Evolutionary conservation across 2,797 vertebrate genomes (phyloP).

Genomic region (Macrochelys suwanniensis): DNA sequence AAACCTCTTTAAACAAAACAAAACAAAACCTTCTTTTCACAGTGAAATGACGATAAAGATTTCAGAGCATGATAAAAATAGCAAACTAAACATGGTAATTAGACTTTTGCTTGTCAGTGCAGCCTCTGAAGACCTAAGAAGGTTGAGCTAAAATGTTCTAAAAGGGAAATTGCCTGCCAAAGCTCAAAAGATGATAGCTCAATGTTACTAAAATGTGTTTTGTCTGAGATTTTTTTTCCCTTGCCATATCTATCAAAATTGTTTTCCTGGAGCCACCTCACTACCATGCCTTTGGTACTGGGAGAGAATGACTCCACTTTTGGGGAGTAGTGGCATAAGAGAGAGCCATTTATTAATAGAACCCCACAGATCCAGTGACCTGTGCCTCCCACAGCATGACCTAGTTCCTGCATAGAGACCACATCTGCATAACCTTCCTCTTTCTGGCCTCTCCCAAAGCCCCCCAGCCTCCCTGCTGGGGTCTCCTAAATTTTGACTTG

Average conservation of each 20-base stretch:
- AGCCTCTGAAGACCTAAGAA: constrained; percentile 58
- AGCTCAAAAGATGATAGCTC: not conserved
- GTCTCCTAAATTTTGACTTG: no score
- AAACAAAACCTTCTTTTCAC: constrained; percentile 50
- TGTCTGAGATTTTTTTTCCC: not conserved
- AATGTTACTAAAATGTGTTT: not conserved
- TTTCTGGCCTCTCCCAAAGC: not conserved
- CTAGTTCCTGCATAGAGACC: not conserved
- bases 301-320: not conserved
- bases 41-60: constrained; percentile 61
- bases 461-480: no score
- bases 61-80: constrained; percentile 66
- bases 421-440: not conserved
- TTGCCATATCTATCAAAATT: not conserved
- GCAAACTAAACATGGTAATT: constrained; percentile 71
- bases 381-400: accelerated
- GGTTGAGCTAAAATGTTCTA: constrained; percentile 29
- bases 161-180: constrained; percentile 25
- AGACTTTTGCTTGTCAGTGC: constrained; percentile 62
- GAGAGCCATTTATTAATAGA: not conserved
- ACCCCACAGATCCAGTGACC: accelerated
- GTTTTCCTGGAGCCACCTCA: not conserved
- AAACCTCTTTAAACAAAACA: not conserved
- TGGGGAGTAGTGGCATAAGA: accelerated
- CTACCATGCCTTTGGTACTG: not conserved